Evolutionary conservation across 2,113 vertebrate genomes (phyloP), one percentile per base, ranked within the genome.

Genomic region (Lipotes vexillifer): DNA sequence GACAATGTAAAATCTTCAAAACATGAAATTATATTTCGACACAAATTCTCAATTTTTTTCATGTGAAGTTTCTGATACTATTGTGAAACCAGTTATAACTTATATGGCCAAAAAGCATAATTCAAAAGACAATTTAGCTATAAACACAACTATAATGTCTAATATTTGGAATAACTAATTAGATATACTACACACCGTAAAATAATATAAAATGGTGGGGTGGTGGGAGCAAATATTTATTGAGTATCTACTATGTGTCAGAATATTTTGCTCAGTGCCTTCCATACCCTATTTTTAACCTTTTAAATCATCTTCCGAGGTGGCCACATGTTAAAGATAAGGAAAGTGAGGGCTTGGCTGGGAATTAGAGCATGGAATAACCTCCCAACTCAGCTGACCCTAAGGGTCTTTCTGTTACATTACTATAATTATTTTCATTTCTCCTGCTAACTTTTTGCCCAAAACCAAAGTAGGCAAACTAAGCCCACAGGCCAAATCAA

Each of bases 401-500:
- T 63, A 46, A 65, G 13, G 41, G n/a, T 93, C 55, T 77, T 77
- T 71, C 23, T 38, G 38, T n/a, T 72, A 74, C 25, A 66, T 59
- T 59, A 61, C 69, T 74, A 90, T 6, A 97, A 65, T 84, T 75
- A 90, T 6, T 96, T 69, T 95, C 52, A 78, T 86, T 87, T 94
- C 44, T 68, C 17, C 61, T 55, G 68, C n/a, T 78, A 33, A 89
- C 57, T 88, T 93, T 94, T 41, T 84, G 65, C 33, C 65, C 68
- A 36, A 94, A 61, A 29, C 55, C 86, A 41, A 83, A 83, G 55
- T 77, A 49, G 23, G 5, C 27, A 95, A 93, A 72, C n/a, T 83
- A 90, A 96, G 25, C 29, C 59, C 82, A 90, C 25, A 81, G 57
- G 65, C 55, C 77, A 96, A 93, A 88, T 94, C 59, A 84, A 84